Base-by-base conservation (phyloP, 2,113 vertebrate genomes). In the Rana temporaria region DNA sequence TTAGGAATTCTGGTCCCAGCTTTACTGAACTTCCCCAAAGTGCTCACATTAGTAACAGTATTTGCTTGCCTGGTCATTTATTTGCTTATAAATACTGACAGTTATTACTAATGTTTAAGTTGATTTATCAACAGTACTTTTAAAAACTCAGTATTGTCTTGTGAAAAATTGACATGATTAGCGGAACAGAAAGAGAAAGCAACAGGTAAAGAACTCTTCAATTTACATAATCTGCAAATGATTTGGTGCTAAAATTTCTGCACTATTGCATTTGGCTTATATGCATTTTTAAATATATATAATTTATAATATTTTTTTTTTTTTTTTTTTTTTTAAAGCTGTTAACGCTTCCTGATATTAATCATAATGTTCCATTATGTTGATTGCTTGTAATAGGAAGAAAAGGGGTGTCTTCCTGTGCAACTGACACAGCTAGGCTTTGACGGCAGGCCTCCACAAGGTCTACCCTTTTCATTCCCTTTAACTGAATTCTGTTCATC, bases 331-430 rank as follows among this genome's bases (percentile, higher is more conserved):
- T 95, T 95, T 90, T 95, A 93, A 95, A 96, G 92, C 93, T 97
- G 96, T 97, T 96, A 95, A 94, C 93, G 94, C 92, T 96, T 95
- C 94, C 95, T 99, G 98, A 97, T 96, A 96, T 98, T 98, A 98
- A 98, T 97, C 96, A 95, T 95, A 96, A 97, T 98, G 97, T 99
- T 98, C 97, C 96, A 96, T 98, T 98, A 99, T 99, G 96, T 98
- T 99, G 97, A 98, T 98, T 97, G 96, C 96, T 98, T 98, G 97
- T 98, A 97, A 98, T 98, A 98, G 97, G 97, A 98, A 97, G 97
- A 98, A 97, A 98, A 97, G 96, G 94, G 97, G 96, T 99, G 96
- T 99, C 97, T 97, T 98, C 97, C 96, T 98, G 97, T 98, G 96
- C 97, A 95, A 95, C 97, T 98, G 96, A 98, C 97, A 98, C 97